Evolutionary conservation across 1,140 invertebrate genomes (phyloP).

Genomic region (Camponotus vicinus): DNA sequence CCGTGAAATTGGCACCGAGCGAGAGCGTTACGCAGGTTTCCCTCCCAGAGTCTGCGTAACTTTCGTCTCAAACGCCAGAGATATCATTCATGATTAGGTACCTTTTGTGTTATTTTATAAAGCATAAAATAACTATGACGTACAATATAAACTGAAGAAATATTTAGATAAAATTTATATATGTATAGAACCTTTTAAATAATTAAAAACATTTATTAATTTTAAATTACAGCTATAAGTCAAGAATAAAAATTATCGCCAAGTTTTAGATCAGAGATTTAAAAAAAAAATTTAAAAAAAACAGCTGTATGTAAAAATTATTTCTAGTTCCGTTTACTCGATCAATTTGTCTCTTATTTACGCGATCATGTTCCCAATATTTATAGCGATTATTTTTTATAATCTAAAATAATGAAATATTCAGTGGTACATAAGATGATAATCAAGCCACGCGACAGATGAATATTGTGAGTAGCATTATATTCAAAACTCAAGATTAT

Average conservation of each 20-base stretch:
- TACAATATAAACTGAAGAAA: background rate
- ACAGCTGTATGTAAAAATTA: slow-evolving; percentile 18
- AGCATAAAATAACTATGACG: background rate
- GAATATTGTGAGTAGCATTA: background rate
- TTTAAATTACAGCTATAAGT: background rate
- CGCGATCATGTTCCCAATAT: background rate
- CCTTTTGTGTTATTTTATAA: background rate
- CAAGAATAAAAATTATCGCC: background rate
- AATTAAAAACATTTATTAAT: background rate
- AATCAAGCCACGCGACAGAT: background rate
- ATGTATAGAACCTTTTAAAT: background rate
- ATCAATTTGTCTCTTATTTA: slow-evolving; percentile 16
- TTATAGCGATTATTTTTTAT: slow-evolving; percentile 24
- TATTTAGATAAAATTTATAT: background rate
- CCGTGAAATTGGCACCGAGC: slow-evolving; percentile 74
- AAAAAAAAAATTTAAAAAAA: background rate
- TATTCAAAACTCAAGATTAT: background rate
- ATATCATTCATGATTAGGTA: slow-evolving; percentile 23
- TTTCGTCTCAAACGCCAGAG: slow-evolving; percentile 2
- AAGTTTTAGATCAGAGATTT: background rate
- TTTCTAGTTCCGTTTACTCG: background rate
- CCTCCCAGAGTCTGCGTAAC: slow-evolving; percentile 42
- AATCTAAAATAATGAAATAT: slow-evolving; percentile 4
- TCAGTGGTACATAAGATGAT: slow-evolving; percentile 11
- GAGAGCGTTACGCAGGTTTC: slow-evolving; percentile 62